These are phyloP conservation scores for Crossocerus cetratus DNA, from an alignment of 2,888 invertebrate genomes.

Conservation along the genomic window DNA sequence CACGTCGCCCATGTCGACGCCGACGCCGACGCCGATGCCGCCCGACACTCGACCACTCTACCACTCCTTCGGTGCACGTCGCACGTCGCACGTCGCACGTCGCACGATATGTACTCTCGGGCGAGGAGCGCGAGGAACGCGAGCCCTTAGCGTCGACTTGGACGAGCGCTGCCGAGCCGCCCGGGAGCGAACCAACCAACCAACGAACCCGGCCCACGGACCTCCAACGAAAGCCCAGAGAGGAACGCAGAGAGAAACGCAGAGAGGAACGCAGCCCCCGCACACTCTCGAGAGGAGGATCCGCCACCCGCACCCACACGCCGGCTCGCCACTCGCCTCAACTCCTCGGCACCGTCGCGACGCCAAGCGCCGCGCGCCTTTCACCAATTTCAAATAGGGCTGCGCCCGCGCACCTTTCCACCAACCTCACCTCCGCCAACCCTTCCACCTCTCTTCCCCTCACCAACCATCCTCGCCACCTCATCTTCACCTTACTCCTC, in stretches of 20 bases:
- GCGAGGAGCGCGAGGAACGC: too few species aligned
- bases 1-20: slow-evolving; percentile 46
- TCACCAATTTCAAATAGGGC: slow-evolving; percentile 71
- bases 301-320: slow-evolving; percentile 7
- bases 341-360: slow-evolving; percentile 16
- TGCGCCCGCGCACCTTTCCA: slow-evolving; percentile 56
- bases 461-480: too few species aligned
- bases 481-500: too few species aligned
- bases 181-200: slow-evolving; percentile 60
- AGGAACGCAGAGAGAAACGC: slow-evolving; percentile 58
- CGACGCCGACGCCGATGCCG: slow-evolving; percentile 48
- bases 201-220: slow-evolving; percentile 59
- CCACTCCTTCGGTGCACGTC: slow-evolving; percentile 43
- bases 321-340: background rate
- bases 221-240: slow-evolving; percentile 60
- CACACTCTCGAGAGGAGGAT: slow-evolving; percentile 34
- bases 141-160: slow-evolving; percentile 60
- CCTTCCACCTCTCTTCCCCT: background rate
- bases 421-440: slow-evolving; percentile 33
- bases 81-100: too few species aligned
- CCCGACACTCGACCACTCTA: slow-evolving; percentile 41
- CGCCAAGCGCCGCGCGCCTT: slow-evolving; percentile 54
- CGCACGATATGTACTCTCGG: too few species aligned
- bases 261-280: slow-evolving; percentile 56
- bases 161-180: slow-evolving; percentile 68